Percentiles rank a stretch among this genome's conserved stretches.
Conservation (phyloP, 2,888 invertebrate species). For the Phyto melanocephala region DNA sequence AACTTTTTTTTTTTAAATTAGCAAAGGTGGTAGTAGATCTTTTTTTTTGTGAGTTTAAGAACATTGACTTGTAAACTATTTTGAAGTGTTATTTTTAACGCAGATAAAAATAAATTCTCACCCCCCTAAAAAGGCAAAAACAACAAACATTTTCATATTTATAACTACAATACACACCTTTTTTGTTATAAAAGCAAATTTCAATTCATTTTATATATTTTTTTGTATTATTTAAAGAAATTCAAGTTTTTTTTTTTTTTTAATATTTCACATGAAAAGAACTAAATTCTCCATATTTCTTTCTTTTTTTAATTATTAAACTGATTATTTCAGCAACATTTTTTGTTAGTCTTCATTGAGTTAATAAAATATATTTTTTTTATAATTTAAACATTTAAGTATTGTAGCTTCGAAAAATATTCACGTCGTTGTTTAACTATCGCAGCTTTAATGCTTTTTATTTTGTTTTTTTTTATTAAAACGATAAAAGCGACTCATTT, state of each 20-base stretch:
- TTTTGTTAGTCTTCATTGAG: not conserved
- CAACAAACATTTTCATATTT: not conserved
- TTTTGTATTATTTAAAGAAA: constrained; percentile 8
- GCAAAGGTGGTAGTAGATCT: constrained; percentile 1
- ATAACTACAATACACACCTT: constrained; percentile 35
- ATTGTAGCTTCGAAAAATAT: constrained; percentile 20
- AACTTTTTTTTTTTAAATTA: constrained; percentile 18
- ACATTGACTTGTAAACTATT: constrained; percentile 48
- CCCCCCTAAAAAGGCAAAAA: constrained; percentile 28
- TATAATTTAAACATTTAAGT: constrained; percentile 24
- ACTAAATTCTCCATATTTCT: constrained; percentile 7
- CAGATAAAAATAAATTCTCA: constrained; percentile 31
- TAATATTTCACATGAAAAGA: constrained; percentile 21
- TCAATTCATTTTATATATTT: not conserved
- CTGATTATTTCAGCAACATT: not conserved
- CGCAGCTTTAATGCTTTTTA: constrained; percentile 23
- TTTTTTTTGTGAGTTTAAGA: constrained; percentile 3
- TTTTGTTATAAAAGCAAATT: constrained; percentile 18
- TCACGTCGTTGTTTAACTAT: constrained; percentile 13
- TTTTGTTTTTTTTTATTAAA: not conserved
- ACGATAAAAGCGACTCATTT: constrained; percentile 63
- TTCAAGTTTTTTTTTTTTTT: constrained; percentile 31
- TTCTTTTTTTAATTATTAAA: not conserved
- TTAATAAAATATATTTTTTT: not conserved
- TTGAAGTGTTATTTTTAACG: not conserved